A percentile compares a stretch with the other conserved stretches of the same genome.
phyloP scores from a whole-genome alignment of 2,888 invertebrate species.

The Lepidonotus clava region DNA sequence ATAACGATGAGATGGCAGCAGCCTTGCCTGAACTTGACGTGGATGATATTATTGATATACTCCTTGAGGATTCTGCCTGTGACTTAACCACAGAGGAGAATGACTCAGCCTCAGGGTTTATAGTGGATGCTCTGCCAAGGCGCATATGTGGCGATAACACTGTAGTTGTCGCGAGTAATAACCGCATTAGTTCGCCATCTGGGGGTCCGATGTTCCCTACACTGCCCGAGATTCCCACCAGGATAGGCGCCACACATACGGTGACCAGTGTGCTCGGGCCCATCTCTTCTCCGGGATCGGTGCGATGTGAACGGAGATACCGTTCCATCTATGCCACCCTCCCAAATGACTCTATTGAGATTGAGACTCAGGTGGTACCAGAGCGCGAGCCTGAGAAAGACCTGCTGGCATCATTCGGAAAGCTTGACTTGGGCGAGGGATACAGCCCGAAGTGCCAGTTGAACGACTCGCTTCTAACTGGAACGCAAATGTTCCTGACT shows the following conservation, averaged over 20 bases:
- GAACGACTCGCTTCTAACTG: background rate
- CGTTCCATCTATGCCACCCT: conserved; percentile 38
- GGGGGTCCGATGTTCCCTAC: background rate
- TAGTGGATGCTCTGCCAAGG: background rate
- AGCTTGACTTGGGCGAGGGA: background rate
- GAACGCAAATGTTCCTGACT: background rate
- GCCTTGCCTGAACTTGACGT: conserved; percentile 23
- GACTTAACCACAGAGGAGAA: background rate
- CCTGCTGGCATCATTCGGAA: background rate
- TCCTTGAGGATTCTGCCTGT: background rate
- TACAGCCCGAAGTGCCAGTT: background rate
- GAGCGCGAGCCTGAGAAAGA: background rate
- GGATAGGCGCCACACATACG: conserved; percentile 14
- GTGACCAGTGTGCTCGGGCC: conserved; percentile 26
- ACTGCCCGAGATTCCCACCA: conserved; percentile 23
- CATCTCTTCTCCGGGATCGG: conserved; percentile 19
- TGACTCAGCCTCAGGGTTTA: background rate
- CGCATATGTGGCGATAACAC: background rate
- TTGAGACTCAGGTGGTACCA: background rate
- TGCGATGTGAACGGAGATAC: background rate
- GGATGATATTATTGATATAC: conserved; percentile 18
- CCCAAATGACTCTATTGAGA: conserved; percentile 1
- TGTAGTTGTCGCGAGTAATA: conserved; percentile 33
- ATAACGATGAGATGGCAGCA: background rate
- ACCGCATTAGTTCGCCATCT: background rate